Base-by-base conservation (phyloP, 1,140 invertebrate genomes). In the Drosophila tropicalis region DNA sequence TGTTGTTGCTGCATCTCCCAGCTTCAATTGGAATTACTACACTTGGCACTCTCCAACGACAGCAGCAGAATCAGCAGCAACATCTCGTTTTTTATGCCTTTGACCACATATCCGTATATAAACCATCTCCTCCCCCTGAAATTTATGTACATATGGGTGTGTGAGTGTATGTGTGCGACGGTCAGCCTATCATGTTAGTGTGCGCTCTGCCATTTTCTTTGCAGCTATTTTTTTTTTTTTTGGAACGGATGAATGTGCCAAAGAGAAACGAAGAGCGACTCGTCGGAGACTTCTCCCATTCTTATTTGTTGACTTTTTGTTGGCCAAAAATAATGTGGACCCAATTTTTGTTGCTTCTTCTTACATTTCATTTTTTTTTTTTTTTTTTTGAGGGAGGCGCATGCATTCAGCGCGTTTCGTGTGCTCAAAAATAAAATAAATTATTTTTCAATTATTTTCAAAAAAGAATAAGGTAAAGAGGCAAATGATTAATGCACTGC, bases 11-110 rank as follows among this genome's bases (percentile, higher is more conserved):
- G 40, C 3, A 39, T 51, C 39, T 58, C 39, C 39, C 69, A 70
- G 78, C 74, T 86, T 87, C 84, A 89, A 89, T 87, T 84, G 84
- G 84, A 87, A 87, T 87, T 87, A 87, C 83, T 87, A 87, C 83
- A 86, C 83, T 86, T 86, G 83, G 84, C 83, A 86, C 83, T 86
- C 81, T 76, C 83, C 71, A 73, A 67, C 65, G 75, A 57, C 72
- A 84, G 73, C 67, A 74, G 64, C 69, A 66, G 17, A 62, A 65
- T 41, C 57, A 65, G 67, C 63, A 76, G 34, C 72, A 76, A 60
- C 57, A 60, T 62, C 67, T 66, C 65, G 57, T 41, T 71, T 74
- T 78, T 81, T 39, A 5, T 71, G 68, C 68, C 72, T 71, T 75
- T 79, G 72, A 79, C 72, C 76, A 71, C 72, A 78, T 75, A 60